Evolutionary conservation across 2,113 vertebrate genomes (phyloP).

Genomic region (Neomonachus schauinslandi): DNA sequence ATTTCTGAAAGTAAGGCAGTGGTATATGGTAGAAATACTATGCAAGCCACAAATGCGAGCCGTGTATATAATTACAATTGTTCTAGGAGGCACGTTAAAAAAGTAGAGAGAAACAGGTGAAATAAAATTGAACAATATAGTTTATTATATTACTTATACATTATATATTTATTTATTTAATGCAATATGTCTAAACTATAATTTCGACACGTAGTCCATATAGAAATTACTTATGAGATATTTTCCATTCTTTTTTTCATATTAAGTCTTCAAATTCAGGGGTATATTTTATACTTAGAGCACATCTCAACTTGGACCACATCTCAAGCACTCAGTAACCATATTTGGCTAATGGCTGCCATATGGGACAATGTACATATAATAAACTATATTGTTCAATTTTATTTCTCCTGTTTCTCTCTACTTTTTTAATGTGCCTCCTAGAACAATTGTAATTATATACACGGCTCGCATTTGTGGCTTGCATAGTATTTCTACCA

Average conservation of each 20-base stretch:
- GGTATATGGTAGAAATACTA: not conserved
- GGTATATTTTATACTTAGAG: not conserved
- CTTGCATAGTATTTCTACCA: not conserved
- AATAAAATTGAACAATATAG: not conserved
- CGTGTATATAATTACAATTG: not conserved
- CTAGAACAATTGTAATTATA: not conserved
- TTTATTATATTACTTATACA: not conserved
- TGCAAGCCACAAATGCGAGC: not conserved
- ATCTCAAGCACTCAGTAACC: not conserved
- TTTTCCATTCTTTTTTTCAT: not conserved
- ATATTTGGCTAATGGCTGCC: not conserved
- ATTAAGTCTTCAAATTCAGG: not conserved
- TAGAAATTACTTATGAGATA: not conserved
- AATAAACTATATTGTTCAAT: not conserved
- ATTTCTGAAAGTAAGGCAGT: not conserved
- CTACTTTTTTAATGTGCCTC: not conserved
- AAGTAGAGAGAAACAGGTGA: slow-evolving; percentile 20
- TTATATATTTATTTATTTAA: slow-evolving; percentile 1
- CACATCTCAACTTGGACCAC: not conserved
- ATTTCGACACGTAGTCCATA: not conserved
- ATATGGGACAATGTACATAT: not conserved
- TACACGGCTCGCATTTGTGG: not conserved
- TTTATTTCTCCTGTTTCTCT: slow-evolving; percentile 38
- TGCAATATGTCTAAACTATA: not conserved
- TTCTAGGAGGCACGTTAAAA: not conserved